phyloP scores from a whole-genome alignment of 2,797 vertebrate genomes.

The Harpagifer antarcticus region DNA sequence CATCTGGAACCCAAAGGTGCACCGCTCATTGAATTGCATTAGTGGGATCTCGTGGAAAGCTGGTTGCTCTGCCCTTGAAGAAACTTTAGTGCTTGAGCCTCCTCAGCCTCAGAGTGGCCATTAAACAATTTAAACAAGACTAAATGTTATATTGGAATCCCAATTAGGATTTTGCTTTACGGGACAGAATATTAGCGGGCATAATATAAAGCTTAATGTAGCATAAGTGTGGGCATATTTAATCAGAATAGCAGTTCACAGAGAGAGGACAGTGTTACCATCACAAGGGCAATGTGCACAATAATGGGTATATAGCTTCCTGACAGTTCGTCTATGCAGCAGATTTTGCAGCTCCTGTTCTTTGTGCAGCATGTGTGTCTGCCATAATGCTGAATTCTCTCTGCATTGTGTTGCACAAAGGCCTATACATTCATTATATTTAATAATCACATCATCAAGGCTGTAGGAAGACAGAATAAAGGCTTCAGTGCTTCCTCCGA shows the following conservation, averaged over 20 bases:
- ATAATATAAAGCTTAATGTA: slow-evolving; percentile 60
- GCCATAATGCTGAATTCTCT: neutral
- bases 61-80: slow-evolving; percentile 50
- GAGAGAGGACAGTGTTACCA: slow-evolving; percentile 10
- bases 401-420: neutral
- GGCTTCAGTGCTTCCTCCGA: neutral
- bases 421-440: neutral
- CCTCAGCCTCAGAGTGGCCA: slow-evolving; percentile 14
- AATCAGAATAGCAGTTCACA: slow-evolving; percentile 32
- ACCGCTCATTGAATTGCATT: slow-evolving; percentile 43
- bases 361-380: neutral
- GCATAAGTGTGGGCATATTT: slow-evolving; percentile 47
- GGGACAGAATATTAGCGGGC: slow-evolving; percentile 38
- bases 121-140: slow-evolving; percentile 32
- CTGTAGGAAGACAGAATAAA: neutral
- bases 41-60: slow-evolving; percentile 31
- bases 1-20: slow-evolving; percentile 39
- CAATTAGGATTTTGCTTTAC: slow-evolving; percentile 56
- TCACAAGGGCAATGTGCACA: slow-evolving; percentile 17
- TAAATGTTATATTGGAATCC: slow-evolving; percentile 45
- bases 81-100: slow-evolving; percentile 26
- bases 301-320: slow-evolving; percentile 1
- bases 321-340: neutral
- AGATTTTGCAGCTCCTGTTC: neutral
- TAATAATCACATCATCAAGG: neutral